Conservation (phyloP, 2,888 invertebrate species). For the Sclerodermus sp. region DNA sequence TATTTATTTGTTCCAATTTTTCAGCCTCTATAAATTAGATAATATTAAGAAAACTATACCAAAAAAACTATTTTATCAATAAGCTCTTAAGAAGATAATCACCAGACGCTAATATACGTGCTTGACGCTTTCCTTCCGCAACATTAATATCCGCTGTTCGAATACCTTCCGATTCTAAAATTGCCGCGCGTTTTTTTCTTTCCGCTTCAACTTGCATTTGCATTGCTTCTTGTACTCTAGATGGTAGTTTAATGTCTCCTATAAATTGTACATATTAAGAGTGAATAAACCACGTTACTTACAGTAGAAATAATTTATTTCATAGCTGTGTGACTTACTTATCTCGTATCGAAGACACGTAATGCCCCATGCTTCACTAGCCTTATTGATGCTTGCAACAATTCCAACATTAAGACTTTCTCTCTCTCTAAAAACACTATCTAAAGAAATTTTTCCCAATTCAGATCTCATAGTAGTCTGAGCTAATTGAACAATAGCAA, state of each 20-base stretch:
- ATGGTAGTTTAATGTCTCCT: slow-evolving; percentile 89
- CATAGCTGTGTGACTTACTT: slow-evolving; percentile 65
- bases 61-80: background rate
- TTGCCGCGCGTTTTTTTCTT: slow-evolving; percentile 91
- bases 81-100: slow-evolving; percentile 17
- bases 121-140: slow-evolving; percentile 91
- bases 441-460: slow-evolving; percentile 94
- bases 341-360: slow-evolving; percentile 95
- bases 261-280: too few species aligned
- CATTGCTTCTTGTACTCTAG: slow-evolving; percentile 97
- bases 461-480: slow-evolving; percentile 99
- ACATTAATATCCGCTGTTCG: slow-evolving; percentile 93
- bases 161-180: slow-evolving; percentile 95
- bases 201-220: slow-evolving; percentile 99
- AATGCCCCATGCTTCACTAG: slow-evolving; percentile 98
- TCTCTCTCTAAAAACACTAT: slow-evolving; percentile 95
- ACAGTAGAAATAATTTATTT: too few species aligned
- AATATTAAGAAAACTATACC: background rate
- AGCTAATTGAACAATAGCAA: slow-evolving; percentile 97
- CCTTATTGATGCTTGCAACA: slow-evolving; percentile 96
- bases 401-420: slow-evolving; percentile 94
- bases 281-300: too few species aligned
- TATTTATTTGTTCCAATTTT: slow-evolving; percentile 91
- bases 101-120: slow-evolving; percentile 90
- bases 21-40: slow-evolving; percentile 77